Percentiles rank a stretch among this genome's conserved stretches.
Evolutionary conservation across 2,113 vertebrate species (phyloP).

Genomic region (Neomonachus schauinslandi): DNA sequence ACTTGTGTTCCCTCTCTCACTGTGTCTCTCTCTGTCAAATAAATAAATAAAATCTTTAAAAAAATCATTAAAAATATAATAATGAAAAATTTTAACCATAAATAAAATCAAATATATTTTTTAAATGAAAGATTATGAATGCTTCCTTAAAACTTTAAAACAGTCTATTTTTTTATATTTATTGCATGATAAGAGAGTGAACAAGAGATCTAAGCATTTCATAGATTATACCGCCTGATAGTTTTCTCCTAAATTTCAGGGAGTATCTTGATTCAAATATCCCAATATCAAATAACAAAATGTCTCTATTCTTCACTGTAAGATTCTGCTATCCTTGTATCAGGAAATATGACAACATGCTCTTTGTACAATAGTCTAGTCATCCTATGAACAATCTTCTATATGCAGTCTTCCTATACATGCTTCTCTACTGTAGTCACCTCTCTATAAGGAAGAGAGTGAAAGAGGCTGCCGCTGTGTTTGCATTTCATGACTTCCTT

Average conservation of each 20-base stretch:
- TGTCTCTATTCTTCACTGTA: background rate
- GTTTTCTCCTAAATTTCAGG: background rate
- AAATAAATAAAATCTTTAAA: too few species aligned
- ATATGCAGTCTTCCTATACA: background rate
- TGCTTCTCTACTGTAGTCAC: background rate
- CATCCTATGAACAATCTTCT: background rate
- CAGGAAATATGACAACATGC: background rate
- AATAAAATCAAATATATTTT: background rate
- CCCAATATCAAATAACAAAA: slow-evolving; percentile 15
- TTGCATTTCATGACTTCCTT: background rate
- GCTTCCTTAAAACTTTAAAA: background rate
- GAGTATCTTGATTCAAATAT: slow-evolving; percentile 2
- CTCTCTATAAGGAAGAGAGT: background rate
- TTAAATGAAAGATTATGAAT: slow-evolving; percentile 1
- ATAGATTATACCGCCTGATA: background rate
- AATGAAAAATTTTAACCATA: background rate
- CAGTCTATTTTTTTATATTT: background rate
- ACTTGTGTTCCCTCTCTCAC: too few species aligned
- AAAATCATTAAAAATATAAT: background rate
- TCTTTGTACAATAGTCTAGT: background rate
- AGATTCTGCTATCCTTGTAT: background rate
- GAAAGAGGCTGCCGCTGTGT: background rate
- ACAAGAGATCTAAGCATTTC: background rate
- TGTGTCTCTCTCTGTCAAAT: too few species aligned
- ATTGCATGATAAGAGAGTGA: background rate